phyloP scores from a whole-genome alignment of 2,797 vertebrate species.

The Heteromormyrus szaboi region DNA sequence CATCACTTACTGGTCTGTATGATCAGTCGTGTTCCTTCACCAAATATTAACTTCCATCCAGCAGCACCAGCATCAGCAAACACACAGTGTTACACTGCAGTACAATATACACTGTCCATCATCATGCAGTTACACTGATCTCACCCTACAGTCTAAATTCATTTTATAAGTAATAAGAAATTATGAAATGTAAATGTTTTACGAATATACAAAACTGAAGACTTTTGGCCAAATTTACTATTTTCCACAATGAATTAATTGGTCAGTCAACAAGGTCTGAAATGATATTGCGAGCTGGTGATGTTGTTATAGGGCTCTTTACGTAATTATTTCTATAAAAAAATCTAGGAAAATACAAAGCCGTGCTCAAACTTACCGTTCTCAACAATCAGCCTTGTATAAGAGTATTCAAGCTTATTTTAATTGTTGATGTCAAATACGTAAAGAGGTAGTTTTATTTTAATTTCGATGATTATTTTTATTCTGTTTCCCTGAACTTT shows the following conservation, averaged over 20 bases:
- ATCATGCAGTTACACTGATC: not conserved
- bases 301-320: not conserved
- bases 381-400: too few relatives aligned
- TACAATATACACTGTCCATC: too few relatives aligned
- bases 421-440: too few relatives aligned
- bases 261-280: not conserved
- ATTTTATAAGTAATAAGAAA: not conserved
- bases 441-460: too few relatives aligned
- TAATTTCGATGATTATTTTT: too few relatives aligned
- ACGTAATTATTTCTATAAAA: not conserved
- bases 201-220: not conserved
- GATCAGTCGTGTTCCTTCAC: slow-evolving; percentile 22
- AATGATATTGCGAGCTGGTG: not conserved
- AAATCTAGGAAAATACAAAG: too few relatives aligned
- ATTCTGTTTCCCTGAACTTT: too few relatives aligned
- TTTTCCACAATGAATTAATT: not conserved
- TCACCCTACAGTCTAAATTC: not conserved
- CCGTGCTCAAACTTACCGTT: too few relatives aligned
- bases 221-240: not conserved
- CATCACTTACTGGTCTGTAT: slow-evolving; percentile 30
- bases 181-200: not conserved
- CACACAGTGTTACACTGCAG: slow-evolving; percentile 19
- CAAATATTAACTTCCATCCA: slow-evolving; percentile 23
- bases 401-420: too few relatives aligned
- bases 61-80: slow-evolving; percentile 14